Percentiles rank a stretch among this genome's conserved stretches.
phyloP scores from a whole-genome alignment of 2,113 vertebrate genomes.

The Pseudois nayaur region DNA sequence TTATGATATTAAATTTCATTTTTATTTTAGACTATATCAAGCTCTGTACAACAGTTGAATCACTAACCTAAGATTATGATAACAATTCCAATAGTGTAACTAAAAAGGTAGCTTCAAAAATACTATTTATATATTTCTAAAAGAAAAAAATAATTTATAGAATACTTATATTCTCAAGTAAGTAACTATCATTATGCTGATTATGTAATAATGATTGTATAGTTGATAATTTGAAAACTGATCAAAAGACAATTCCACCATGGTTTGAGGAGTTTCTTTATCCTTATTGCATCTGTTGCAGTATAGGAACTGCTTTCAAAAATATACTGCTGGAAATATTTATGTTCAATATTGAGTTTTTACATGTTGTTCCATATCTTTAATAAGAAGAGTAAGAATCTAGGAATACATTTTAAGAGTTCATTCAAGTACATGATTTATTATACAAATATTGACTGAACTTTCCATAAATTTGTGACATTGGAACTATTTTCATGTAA shows the following conservation, averaged over 20 bases:
- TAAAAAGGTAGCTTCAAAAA: background rate
- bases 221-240: slow-evolving; percentile 45
- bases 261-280: background rate
- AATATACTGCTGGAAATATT: background rate
- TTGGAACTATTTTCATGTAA: background rate
- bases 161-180: background rate
- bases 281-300: background rate
- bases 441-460: background rate
- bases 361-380: background rate
- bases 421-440: background rate
- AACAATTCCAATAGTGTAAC: background rate
- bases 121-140: background rate
- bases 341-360: background rate
- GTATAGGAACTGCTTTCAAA: background rate
- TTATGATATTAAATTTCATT: background rate
- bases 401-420: background rate
- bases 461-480: background rate
- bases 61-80: background rate
- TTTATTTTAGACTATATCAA: background rate
- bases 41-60: background rate
- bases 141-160: background rate
- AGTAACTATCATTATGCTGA: background rate
- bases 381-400: background rate
- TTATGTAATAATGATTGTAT: background rate
- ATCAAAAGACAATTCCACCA: background rate